phyloP scores from a whole-genome alignment of 2,797 vertebrate species.

The Salmo trutta region DNA sequence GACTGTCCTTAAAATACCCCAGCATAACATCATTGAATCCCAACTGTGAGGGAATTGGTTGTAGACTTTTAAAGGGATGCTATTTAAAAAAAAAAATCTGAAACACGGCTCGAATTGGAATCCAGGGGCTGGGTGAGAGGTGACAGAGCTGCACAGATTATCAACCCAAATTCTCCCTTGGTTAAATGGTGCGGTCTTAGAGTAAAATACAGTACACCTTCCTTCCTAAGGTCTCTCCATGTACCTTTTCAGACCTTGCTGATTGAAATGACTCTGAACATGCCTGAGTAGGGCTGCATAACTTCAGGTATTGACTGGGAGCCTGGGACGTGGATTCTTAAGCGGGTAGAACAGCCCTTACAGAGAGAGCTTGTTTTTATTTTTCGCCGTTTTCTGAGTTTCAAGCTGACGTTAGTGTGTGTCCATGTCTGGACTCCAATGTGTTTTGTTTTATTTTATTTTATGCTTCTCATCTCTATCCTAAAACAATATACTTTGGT shows the following conservation, averaged over 20 bases:
- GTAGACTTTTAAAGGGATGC: conserved; percentile 11
- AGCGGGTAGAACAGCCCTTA: too few relatives aligned
- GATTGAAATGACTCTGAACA: too few relatives aligned
- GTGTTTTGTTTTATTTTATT: too few relatives aligned
- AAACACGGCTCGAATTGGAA: conserved; percentile 47
- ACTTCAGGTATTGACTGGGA: too few relatives aligned
- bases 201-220: neutral
- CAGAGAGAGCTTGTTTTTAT: too few relatives aligned
- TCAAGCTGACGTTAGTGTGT: too few relatives aligned
- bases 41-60: conserved; percentile 18
- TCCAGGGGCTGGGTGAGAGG: conserved; percentile 31
- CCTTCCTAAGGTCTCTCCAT: too few relatives aligned
- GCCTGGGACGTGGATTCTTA: too few relatives aligned
- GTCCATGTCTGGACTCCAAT: too few relatives aligned
- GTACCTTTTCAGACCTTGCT: too few relatives aligned
- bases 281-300: too few relatives aligned
- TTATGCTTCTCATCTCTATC: conserved; percentile 13
- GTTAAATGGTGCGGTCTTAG: neutral
- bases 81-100: conserved; percentile 9
- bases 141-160: conserved; percentile 43
- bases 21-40: conserved; percentile 19
- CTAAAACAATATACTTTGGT: neutral
- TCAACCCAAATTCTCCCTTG: conserved; percentile 16
- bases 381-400: too few relatives aligned
- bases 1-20: conserved; percentile 34